Base-by-base conservation (phyloP, 2,113 vertebrate species). In the Anoura caudifer region DNA sequence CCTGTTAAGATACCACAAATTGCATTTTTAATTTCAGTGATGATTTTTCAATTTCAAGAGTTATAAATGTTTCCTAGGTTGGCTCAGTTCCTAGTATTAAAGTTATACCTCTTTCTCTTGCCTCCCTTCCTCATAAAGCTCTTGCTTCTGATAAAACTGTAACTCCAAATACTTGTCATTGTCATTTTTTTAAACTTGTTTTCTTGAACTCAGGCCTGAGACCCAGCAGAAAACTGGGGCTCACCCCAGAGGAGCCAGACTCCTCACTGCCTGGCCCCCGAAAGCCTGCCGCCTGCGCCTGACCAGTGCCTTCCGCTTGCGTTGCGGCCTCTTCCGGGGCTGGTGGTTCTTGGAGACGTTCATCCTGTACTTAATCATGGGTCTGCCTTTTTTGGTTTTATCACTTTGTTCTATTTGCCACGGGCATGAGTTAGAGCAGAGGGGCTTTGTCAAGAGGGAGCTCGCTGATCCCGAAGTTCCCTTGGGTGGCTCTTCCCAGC, bases 121-220 rank as follows among this genome's bases (percentile, higher is more conserved):
- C 0, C 33, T 36, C 15, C 2, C 1, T 47, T 26, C 3, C 54
- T 79, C 45, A 70, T 19, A 69, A 14, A 63, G 61, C 61, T 63
- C 61, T 63, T 63, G 76, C 28, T 82, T 91, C 65, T 91, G 70
- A 41, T 63, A 54, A 84, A 95, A 43, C 76, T 20, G 14, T 16
- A 83, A 59, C 14, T 83, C 31, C 17, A 41, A 52, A 54, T 13
- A 13, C 38, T 73, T 54, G 4, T 76, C 56, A 43, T 36, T 81
- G 45, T 59, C 47, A 38, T 67, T 5, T 81, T n/a, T 26, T n/a
- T 67, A 19, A 63, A 41, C 31, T 45, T 83, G 2, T 52, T 43
- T 87, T 89, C 70, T 52, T 61, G 43, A 54, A 41, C 33, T 24
- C 7, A 61, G 41, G 26, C 38, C 65, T 20, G 13, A 65, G 15